Evolutionary conservation across 1,140 invertebrate genomes (phyloP), one percentile per base, ranked within the genome.

Genomic region (Lepidostoma basale): DNA sequence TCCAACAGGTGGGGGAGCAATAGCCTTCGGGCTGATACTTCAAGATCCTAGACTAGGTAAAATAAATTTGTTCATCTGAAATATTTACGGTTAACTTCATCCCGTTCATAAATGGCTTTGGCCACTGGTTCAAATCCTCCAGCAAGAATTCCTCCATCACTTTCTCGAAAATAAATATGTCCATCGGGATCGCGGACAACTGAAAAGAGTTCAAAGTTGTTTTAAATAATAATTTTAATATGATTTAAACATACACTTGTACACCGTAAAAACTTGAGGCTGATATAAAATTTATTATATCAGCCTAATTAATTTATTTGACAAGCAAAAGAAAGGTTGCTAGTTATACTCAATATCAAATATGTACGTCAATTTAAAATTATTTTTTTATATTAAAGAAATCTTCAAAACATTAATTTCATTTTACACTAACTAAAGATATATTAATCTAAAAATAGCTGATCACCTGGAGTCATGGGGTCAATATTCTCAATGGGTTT

Each of bases 121-220:
- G 89, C 92, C 63, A 89, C 79, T 1, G 90, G 90, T 78, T 97
- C 94, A 80, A 97, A 97, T 5, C 94, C 95, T 75, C 91, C 90
- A 39, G 89, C 90, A 69, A 97, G 82, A 25, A 96, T 83, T 68
- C 90, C 86, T 1, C 93, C 91, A 67, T 90, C 87, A 74, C 89
- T 87, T 79, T 93, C 92, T 47, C 94, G 86, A 69, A 96, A 89
- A 80, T 97, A 98, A 45, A 94, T 88, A 74, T 91, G 85, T 0
- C 94, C 92, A 83, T 98, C 96, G 65, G 92, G 90, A 84, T 98
- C 96, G 30, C 95, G 81, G 8, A 98, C 85, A 68, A 97, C 95
- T 85, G 77, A 68, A 82, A 82, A 8, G 18, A 56, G 33, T 14
- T 16, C 28, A 49, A 49, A 36, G 33, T 36, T 36, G 1, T 12